Evolutionary conservation across 2,797 vertebrate genomes (phyloP), one percentile per base, ranked within the genome.

Genomic region (Microchirus variegatus): DNA sequence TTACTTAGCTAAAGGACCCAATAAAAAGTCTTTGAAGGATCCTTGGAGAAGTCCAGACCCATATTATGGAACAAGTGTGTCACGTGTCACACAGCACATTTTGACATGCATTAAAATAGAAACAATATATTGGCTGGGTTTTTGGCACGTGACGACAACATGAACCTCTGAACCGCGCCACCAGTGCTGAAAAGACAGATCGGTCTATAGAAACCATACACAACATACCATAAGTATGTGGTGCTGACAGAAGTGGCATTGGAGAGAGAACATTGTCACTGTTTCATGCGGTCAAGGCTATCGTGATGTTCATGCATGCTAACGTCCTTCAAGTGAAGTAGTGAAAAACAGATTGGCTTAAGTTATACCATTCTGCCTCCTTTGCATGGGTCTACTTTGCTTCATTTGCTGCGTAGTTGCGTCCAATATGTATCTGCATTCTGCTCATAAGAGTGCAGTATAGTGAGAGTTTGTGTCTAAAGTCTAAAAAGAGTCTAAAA

Each of bases 251-350:
- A 37, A 36, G 58, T 37, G 11, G 8, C 41, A 11, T 55, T 26
- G 64, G 14, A 22, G n/a, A 54, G 45, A 36, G 38, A 73, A 63
- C n/a, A 46, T 11, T 42, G 59, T 67, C 58, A 45, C 38, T 16
- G 15, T 36, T 17, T 73, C 59, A 76, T 67, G 48, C 22, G 14
- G 36, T 45, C 54, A 40, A n/a, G 37, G 53, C 41, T 43, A n/a
- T 59, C 16, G 31, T 54, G 47, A 65, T 18, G 10, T 56, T 45
- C 41, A 15, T 35, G 10, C 14, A 43, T 53, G 37, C 58, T 68
- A 70, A 68, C 51, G 8, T 63, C 22, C 22, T 41, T 50, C 35
- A 15, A 48, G 37, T 54, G 46, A 42, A 49, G 53, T 15, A 38
- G 18, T 54, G 19, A 17, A 19, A 52, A 40, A 53, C 42, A 18